Base-by-base conservation (phyloP, 2,797 vertebrate genomes). In the Acrossocheilus wenchowensis region DNA sequence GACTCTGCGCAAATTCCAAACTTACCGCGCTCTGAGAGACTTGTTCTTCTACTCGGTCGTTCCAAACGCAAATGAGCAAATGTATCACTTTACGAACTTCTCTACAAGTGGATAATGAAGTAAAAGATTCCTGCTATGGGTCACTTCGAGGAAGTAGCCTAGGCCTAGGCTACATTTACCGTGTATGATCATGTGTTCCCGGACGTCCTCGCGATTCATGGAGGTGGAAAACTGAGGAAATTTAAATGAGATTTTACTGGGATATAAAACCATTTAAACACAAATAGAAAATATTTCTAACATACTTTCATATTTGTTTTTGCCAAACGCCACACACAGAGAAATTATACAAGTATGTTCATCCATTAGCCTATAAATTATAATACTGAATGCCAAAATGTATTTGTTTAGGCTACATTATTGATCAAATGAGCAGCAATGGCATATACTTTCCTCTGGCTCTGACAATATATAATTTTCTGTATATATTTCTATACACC, bases 401-500 rank as follows among this genome's bases (percentile, higher is more conserved):
- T 9, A 30, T 45, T 73, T 15, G 23, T 45, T 73, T 73, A 26
- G 43, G 43, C 43, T 43, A 68, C 2, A 68, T 73, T 45, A 45
- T 48, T 3, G 23, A 43, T 75, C 19, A 45, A 52, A 50, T 48
- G 15, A 75, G 26, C 2, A 50, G n/a, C 30, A 78, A 39, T 78
- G 21, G 12, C 36, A 39, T 57, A 17, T 39, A 21, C 21, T n/a
- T 78, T 60, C 21, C 50, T 54, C 45, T 62, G 36, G 54, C 30
- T 62, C 36, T 57, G 11, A 26, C 12, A 17, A 21, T 52, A 34
- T 45, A 30, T 2, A 0, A 23, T 36, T 9, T 62, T 66, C 14
- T 43, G 43, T 64, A 41, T 73, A 41, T 54, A 60, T 66, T 74
- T 54, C 41, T 85, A 62, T 66, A 57, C 71, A 80, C 43, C 26